A percentile compares a stretch with the other conserved stretches of the same genome.
phyloP scores from a whole-genome alignment of 2,113 vertebrate genomes.

The Halcyon senegalensis region DNA sequence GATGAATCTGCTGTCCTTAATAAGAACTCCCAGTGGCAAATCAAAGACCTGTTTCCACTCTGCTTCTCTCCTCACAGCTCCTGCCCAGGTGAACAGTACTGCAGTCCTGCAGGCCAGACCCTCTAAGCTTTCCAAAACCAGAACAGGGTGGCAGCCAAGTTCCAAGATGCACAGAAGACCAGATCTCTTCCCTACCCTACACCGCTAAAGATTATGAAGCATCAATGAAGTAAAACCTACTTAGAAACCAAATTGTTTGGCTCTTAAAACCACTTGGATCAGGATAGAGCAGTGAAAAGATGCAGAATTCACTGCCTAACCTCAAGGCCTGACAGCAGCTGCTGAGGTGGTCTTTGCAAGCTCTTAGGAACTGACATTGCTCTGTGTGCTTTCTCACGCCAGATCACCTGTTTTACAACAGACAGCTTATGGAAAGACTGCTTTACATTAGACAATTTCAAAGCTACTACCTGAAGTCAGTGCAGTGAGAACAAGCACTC shows the following conservation, averaged over 20 bases:
- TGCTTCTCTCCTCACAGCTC: background rate
- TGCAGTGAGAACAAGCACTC: background rate
- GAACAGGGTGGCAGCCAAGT: background rate
- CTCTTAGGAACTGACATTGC: background rate
- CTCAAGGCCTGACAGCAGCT: background rate
- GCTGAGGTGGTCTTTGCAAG: background rate
- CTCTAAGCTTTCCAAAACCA: background rate
- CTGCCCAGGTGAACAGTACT: background rate
- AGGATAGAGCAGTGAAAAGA: background rate
- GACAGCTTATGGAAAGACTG: background rate
- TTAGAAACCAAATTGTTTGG: background rate
- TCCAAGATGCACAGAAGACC: background rate
- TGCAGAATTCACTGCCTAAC: background rate
- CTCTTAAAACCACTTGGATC: background rate
- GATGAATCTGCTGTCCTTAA: background rate
- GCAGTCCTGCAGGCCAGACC: background rate
- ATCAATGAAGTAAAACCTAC: background rate
- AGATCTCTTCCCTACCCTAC: background rate
- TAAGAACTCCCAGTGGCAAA: background rate
- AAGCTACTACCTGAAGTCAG: background rate
- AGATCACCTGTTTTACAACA: background rate
- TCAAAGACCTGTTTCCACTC: background rate
- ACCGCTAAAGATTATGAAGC: background rate
- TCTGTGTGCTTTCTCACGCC: background rate
- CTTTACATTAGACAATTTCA: background rate